These are phyloP conservation scores for Conchocele bisecta DNA, from an alignment of 2,888 invertebrate species.

Conservation along the genomic window DNA sequence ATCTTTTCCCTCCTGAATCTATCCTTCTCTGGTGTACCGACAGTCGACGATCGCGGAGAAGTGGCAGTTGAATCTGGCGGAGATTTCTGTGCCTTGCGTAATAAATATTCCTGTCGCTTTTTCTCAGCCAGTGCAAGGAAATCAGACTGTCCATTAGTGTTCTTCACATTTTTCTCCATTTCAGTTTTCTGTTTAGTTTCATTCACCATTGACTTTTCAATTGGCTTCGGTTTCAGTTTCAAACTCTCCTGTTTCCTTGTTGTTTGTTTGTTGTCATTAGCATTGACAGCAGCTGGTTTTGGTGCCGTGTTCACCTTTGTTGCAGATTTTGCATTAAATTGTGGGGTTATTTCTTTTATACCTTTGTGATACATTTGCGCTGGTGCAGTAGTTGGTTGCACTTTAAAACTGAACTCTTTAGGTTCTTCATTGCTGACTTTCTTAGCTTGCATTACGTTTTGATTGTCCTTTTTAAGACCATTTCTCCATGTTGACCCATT, in stretches of 20 bases:
- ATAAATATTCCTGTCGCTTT: constrained; percentile 75
- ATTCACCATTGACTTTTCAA: constrained; percentile 22
- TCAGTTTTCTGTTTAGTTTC: constrained; percentile 11
- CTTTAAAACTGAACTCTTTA: constrained; percentile 43
- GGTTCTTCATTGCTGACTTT: constrained; percentile 19
- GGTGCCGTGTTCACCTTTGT: constrained; percentile 30
- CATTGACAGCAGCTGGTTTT: constrained; percentile 32
- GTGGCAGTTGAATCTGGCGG: constrained; percentile 46
- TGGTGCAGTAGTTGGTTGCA: constrained; percentile 31
- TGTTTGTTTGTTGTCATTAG: constrained; percentile 12
- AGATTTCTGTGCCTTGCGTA: constrained; percentile 56
- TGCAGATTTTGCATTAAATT: constrained; percentile 21
- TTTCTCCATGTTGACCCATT: too few species aligned
- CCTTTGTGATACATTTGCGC: not conserved
- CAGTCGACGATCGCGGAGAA: constrained; percentile 26
- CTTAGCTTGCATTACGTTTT: constrained; percentile 18
- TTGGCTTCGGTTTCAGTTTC: constrained; percentile 33
- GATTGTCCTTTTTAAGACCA: constrained; percentile 14
- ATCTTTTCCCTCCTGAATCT: constrained; percentile 25
- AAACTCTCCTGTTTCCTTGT: constrained; percentile 24
- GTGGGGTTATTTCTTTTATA: constrained; percentile 43
- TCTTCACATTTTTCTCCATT: constrained; percentile 32
- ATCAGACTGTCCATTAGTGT: constrained; percentile 61
- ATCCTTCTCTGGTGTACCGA: constrained; percentile 48
- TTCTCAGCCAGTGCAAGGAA: constrained; percentile 78